Evolutionary conservation across 2,113 vertebrate species (phyloP), one percentile per base, ranked within the genome.

Genomic region (Heptranchias perlo): DNA sequence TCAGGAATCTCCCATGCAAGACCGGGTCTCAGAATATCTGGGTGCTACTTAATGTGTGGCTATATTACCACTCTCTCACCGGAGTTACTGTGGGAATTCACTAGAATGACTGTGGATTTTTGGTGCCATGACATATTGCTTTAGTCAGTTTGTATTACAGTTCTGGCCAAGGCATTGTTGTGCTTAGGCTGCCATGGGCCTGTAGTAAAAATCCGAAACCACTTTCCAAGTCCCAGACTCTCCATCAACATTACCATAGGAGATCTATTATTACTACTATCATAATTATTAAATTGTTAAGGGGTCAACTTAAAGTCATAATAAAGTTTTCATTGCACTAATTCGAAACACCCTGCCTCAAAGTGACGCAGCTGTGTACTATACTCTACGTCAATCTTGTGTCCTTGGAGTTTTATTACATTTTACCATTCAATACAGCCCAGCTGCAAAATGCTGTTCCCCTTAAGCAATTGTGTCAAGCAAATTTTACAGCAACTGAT

Each of bases 261-360:
- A 13, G 86, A 11, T 54, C 23, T 31, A 28, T 31, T 4, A 54
- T 31, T 52, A 52, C 8, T 28, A 49, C 86, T 28, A 14, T 52
- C 28, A 89, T 54, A 89, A 89, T 89, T 25, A 69, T 69, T 69
- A 69, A 28, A 25, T 69, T 52, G 49, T 89, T 89, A 84, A 84
- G 21, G 39, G 78, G 78, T 84, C 47, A 47, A 44, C 39, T 25
- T 52, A 31, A 10, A 25, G 25, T 49, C 25, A 89, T 25, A 31
- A 31, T 13, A 52, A 10, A 14, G 49, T 89, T 94, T 94, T 94
- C 61, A 94, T 61, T 93, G 35, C 58, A 93, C 54, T n/a, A 16
- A 93, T n/a, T 64, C 64, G 97, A 91, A 95, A 62, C 96, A 73
- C 44, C 52, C 96, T 84, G 91, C 96, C 97, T 97, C 96, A 89